Evolutionary conservation across 2,888 invertebrate genomes (phyloP).

Genomic region (Patella ulyssiponensis): DNA sequence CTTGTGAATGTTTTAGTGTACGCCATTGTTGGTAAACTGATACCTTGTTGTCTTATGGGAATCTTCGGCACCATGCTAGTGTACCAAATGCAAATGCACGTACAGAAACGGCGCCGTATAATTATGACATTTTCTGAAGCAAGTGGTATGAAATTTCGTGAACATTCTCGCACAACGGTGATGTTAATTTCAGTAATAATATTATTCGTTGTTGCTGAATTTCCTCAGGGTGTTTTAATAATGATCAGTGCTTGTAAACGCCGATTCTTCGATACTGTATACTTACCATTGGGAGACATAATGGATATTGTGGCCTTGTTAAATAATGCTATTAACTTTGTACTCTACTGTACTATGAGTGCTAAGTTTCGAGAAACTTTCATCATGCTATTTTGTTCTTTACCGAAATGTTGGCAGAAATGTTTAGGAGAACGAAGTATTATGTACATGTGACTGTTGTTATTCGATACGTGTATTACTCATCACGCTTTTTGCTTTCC

Average conservation of each 20-base stretch:
- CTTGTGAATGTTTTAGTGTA: slow-evolving; percentile 89
- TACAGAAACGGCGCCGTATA: slow-evolving; percentile 55
- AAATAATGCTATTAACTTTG: slow-evolving; percentile 93
- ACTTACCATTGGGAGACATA: slow-evolving; percentile 79
- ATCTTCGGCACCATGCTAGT: slow-evolving; percentile 75
- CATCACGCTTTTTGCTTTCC: too few relatives aligned
- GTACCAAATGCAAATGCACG: slow-evolving; percentile 59
- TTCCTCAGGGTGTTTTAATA: slow-evolving; percentile 84
- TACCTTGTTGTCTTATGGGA: slow-evolving; percentile 89
- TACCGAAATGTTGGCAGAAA: background rate
- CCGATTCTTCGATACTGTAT: slow-evolving; percentile 78
- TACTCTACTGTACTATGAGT: slow-evolving; percentile 94
- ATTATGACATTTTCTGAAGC: slow-evolving; percentile 54
- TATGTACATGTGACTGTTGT: too few relatives aligned
- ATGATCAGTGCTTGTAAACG: slow-evolving; percentile 83
- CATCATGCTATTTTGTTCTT: slow-evolving; percentile 52
- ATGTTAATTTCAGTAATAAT: slow-evolving; percentile 90
- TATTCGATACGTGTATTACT: too few relatives aligned
- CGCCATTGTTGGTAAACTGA: slow-evolving; percentile 90
- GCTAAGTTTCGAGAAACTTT: slow-evolving; percentile 84
- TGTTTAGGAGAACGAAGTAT: too few relatives aligned
- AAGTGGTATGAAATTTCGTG: slow-evolving; percentile 55
- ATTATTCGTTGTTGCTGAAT: slow-evolving; percentile 89
- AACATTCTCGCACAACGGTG: slow-evolving; percentile 83
- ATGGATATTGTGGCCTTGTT: slow-evolving; percentile 92